Conservation (phyloP, 2,888 invertebrate species). For the Elegia similella region DNA sequence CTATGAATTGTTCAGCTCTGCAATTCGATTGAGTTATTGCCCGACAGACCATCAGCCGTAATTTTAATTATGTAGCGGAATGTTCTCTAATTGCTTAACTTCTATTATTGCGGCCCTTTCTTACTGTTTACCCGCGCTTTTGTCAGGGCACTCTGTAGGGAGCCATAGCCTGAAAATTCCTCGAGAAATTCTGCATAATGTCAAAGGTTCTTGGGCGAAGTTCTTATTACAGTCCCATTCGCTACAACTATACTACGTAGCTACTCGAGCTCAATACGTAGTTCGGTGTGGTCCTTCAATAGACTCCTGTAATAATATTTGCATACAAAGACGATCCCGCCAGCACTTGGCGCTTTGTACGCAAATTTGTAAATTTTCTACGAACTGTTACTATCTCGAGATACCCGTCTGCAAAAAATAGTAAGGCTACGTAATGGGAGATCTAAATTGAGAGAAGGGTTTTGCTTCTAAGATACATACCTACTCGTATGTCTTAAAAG, state of each 20-base stretch:
- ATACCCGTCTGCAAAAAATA: constrained; percentile 16
- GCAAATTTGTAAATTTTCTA: constrained; percentile 63
- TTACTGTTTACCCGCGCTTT: constrained; percentile 28
- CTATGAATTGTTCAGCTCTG: constrained; percentile 70
- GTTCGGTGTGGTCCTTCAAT: constrained; percentile 62
- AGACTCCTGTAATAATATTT: constrained; percentile 69
- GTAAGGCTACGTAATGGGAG: constrained; percentile 3
- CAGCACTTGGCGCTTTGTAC: constrained; percentile 60
- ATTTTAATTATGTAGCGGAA: constrained; percentile 31
- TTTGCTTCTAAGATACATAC: constrained; percentile 22
- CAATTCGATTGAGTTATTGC: constrained; percentile 61
- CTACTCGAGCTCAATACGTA: constrained; percentile 50
- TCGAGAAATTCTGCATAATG: constrained; percentile 38
- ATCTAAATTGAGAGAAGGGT: background rate
- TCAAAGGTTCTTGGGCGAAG: constrained; percentile 43
- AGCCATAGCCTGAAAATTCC: constrained; percentile 36
- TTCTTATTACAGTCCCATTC: constrained; percentile 50
- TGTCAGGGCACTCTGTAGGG: constrained; percentile 31
- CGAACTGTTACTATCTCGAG: constrained; percentile 45
- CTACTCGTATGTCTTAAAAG: no score
- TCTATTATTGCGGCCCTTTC: constrained; percentile 29
- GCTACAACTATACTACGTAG: constrained; percentile 36
- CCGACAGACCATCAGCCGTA: constrained; percentile 46
- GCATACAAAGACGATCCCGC: constrained; percentile 67
- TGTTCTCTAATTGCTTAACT: constrained; percentile 42